Conservation (phyloP, 2,888 invertebrate species). For the Drosophila mettleri region DNA sequence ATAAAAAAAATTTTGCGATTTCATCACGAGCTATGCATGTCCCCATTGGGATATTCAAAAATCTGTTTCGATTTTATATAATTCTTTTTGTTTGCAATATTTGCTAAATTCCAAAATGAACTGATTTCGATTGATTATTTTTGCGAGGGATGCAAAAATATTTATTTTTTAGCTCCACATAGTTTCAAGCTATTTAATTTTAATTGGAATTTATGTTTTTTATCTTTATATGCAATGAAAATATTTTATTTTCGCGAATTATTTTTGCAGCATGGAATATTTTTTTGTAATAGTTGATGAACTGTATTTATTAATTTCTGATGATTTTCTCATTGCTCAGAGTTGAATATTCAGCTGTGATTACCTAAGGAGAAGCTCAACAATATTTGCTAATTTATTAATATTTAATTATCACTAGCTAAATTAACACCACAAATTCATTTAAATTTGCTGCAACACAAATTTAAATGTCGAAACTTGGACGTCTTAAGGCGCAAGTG, state of each 20-base stretch:
- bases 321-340: too few relatives aligned
- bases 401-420: not conserved
- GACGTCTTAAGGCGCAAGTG: slow-evolving; percentile 1
- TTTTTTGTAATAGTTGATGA: not conserved
- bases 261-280: too few relatives aligned
- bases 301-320: too few relatives aligned
- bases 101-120: not conserved
- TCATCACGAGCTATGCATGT: not conserved
- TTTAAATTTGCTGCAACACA: not conserved
- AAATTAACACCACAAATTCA: not conserved
- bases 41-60: not conserved
- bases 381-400: not conserved
- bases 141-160: not conserved
- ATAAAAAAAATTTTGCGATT: slow-evolving; percentile 51
- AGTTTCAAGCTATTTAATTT: not conserved
- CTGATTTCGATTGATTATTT: not conserved
- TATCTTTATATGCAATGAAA: not conserved
- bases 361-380: not conserved
- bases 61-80: not conserved
- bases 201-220: not conserved
- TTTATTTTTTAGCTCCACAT: not conserved
- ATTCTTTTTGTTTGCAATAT: too few relatives aligned
- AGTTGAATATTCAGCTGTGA: not conserved
- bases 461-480: not conserved
- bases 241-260: not conserved